These are phyloP conservation scores for Phoronis australis DNA, from an alignment of 2,888 invertebrate species.

Conservation along the genomic window DNA sequence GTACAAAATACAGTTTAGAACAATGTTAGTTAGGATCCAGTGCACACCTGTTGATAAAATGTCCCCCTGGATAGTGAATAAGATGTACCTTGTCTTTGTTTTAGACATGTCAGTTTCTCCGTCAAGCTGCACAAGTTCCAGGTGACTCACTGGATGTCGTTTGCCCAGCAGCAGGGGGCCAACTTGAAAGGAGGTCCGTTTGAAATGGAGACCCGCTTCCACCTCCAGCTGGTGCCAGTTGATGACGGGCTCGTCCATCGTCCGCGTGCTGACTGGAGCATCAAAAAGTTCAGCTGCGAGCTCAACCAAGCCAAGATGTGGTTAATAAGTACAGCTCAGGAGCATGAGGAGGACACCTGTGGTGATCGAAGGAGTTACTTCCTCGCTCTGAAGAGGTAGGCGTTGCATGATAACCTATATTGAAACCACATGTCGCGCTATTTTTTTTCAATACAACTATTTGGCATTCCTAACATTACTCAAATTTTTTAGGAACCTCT, in stretches of 20 bases:
- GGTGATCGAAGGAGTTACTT: too few species aligned
- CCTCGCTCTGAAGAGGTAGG: too few species aligned
- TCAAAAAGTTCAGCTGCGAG: constrained; percentile 89
- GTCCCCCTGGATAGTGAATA: too few species aligned
- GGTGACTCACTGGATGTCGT: constrained; percentile 95
- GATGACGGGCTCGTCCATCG: constrained; percentile 78
- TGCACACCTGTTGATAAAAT: too few species aligned
- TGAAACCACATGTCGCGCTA: too few species aligned
- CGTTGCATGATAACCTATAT: too few species aligned
- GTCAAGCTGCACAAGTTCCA: constrained; percentile 75
- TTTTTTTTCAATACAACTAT: too few species aligned
- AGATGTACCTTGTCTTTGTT: neutral
- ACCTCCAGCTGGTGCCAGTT: constrained; percentile 65
- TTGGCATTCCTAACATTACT: too few species aligned
- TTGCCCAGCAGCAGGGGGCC: constrained; percentile 81
- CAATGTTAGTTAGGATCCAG: too few species aligned
- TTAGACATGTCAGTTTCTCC: constrained; percentile 73
- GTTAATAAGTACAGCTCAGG: constrained; percentile 34
- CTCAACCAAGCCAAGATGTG: constrained; percentile 59
- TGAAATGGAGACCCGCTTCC: constrained; percentile 33
- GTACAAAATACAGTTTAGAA: too few species aligned
- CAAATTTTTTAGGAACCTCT: too few species aligned
- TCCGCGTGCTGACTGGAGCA: constrained; percentile 83
- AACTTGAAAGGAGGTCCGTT: constrained; percentile 42
- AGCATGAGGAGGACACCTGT: too few species aligned